phyloP scores from a whole-genome alignment of 2,888 invertebrate genomes.

The Tribolium freemani region DNA sequence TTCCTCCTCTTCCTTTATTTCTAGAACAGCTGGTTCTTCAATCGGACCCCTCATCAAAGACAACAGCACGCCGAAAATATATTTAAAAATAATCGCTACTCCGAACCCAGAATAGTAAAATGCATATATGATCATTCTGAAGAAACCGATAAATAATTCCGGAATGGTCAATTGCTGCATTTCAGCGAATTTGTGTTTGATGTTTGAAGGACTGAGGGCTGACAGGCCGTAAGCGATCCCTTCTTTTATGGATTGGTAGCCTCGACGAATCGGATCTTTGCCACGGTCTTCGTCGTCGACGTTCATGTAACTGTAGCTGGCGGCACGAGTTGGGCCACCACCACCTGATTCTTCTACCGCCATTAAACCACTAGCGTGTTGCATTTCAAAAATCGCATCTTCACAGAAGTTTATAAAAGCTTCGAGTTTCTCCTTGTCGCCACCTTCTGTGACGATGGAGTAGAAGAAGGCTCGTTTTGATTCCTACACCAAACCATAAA shows the following conservation, averaged over 20 bases:
- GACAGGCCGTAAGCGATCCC: constrained; percentile 83
- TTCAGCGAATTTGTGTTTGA: constrained; percentile 89
- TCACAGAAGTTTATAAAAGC: constrained; percentile 99
- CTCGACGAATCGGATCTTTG: constrained; percentile 87
- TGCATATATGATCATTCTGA: constrained; percentile 89
- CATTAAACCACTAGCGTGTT: constrained; percentile 97
- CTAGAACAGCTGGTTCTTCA: constrained; percentile 78
- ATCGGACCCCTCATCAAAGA: constrained; percentile 89
- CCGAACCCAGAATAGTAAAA: constrained; percentile 91
- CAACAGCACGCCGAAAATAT: constrained; percentile 83
- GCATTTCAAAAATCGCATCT: constrained; percentile 99
- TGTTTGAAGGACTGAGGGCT: constrained; percentile 89
- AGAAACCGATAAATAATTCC: constrained; percentile 88
- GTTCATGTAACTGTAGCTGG: constrained; percentile 86
- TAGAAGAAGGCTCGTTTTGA: constrained; percentile 99
- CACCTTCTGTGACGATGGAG: constrained; percentile 98
- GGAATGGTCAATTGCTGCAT: constrained; percentile 92
- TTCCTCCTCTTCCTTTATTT: constrained; percentile 73
- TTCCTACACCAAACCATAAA: constrained; percentile 70
- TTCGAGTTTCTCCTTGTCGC: constrained; percentile 98
- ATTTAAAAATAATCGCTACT: constrained; percentile 81
- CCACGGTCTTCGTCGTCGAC: constrained; percentile 90
- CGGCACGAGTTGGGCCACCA: constrained; percentile 83
- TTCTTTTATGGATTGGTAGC: constrained; percentile 86
- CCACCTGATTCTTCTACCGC: constrained; percentile 88